Percentiles rank a stretch among this genome's conserved stretches.
Conservation (phyloP, 2,113 vertebrate genomes). For the Coptodon bakossiorum region DNA sequence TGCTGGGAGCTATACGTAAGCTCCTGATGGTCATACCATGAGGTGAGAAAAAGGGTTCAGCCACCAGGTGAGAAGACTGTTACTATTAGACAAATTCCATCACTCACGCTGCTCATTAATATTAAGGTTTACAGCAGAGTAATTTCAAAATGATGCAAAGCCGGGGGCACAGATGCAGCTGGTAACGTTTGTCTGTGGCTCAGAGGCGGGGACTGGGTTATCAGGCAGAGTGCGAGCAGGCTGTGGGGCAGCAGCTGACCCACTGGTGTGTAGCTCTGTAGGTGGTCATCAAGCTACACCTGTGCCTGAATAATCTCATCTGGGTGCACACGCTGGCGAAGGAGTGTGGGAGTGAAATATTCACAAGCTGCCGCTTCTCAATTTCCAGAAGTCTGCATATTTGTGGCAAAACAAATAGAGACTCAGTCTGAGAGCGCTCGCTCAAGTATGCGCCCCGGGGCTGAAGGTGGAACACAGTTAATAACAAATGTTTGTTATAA, state of each 20-base stretch:
- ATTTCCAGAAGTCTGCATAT: background rate
- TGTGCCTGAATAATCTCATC: background rate
- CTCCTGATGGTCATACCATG: background rate
- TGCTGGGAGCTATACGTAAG: background rate
- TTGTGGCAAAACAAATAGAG: slow-evolving; percentile 9
- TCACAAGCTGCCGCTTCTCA: background rate
- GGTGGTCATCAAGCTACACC: background rate
- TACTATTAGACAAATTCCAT: background rate
- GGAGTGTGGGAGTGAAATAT: background rate
- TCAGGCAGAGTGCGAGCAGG: background rate
- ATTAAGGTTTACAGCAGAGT: slow-evolving; percentile 21
- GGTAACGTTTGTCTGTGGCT: background rate
- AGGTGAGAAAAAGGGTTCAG: background rate
- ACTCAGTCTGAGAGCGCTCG: background rate
- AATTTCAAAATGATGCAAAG: slow-evolving; percentile 23
- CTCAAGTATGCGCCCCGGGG: background rate
- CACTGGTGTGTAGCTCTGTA: background rate
- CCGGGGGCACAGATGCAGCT: slow-evolving; percentile 21
- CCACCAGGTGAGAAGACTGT: background rate
- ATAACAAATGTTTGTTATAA: slow-evolving; percentile 3
- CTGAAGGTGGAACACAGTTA: slow-evolving; percentile 6
- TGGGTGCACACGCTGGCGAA: background rate
- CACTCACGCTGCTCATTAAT: slow-evolving; percentile 7
- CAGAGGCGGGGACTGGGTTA: background rate
- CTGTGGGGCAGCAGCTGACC: background rate